Evolutionary conservation across 1,140 invertebrate genomes (phyloP).

Genomic region (Plodia interpunctella): DNA sequence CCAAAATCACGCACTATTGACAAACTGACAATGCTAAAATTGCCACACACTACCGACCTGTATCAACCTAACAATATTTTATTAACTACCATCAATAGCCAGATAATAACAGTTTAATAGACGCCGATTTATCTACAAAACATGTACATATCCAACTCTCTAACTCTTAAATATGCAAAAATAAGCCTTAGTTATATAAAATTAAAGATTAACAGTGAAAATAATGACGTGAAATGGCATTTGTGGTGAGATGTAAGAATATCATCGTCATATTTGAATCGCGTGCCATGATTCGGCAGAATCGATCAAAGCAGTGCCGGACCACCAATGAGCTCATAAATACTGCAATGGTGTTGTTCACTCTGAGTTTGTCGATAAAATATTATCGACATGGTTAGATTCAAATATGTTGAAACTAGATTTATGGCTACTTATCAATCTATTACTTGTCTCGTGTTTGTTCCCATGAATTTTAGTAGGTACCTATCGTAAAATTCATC

Average conservation of each 20-base stretch:
- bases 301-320: slow-evolving; percentile 60
- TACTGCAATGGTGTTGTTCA: slow-evolving; percentile 30
- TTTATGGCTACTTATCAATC: too few relatives aligned
- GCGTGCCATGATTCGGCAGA: slow-evolving; percentile 72
- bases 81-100: slow-evolving; percentile 63
- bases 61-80: slow-evolving; percentile 58
- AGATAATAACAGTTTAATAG: slow-evolving; percentile 72
- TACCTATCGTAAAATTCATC: too few relatives aligned
- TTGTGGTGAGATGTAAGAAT: slow-evolving; percentile 49
- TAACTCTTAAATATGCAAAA: slow-evolving; percentile 12
- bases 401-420: too few relatives aligned
- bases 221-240: slow-evolving; percentile 20
- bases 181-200: slow-evolving; percentile 25
- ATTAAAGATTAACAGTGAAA: slow-evolving; percentile 19
- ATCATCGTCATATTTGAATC: slow-evolving; percentile 70
- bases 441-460: too few relatives aligned
- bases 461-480: too few relatives aligned
- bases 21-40: slow-evolving; percentile 29
- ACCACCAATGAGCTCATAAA: slow-evolving; percentile 62
- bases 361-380: slow-evolving; percentile 13
- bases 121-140: slow-evolving; percentile 57
- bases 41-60: slow-evolving; percentile 31
- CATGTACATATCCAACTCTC: slow-evolving; percentile 13
- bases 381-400: slow-evolving; percentile 11
- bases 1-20: neutral